These are phyloP conservation scores for Lepidothrix coronata DNA, from an alignment of 2,113 vertebrate species.

Conservation along the genomic window DNA sequence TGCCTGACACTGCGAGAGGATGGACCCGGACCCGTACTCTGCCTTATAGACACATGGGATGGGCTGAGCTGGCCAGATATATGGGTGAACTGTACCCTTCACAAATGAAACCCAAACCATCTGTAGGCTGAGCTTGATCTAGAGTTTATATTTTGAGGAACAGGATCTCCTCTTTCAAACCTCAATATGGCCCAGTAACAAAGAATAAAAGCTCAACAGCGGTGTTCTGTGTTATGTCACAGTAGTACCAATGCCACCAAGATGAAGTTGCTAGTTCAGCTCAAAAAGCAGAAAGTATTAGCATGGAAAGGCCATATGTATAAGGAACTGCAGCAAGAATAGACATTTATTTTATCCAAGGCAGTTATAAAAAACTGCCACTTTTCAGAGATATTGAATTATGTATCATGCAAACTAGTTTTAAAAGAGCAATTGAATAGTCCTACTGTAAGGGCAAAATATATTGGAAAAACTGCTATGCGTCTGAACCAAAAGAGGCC, in stretches of 20 bases:
- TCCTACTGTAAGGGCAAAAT: constrained; percentile 16
- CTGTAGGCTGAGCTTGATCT: not conserved
- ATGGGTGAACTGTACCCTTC: not conserved
- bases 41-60: not conserved
- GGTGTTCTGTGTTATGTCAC: not conserved
- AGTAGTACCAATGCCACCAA: not conserved
- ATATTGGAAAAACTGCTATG: not conserved
- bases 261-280: not conserved
- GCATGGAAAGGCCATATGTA: not conserved
- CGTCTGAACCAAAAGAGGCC: constrained; percentile 25
- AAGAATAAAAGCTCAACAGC: not conserved
- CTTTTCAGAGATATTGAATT: constrained; percentile 11
- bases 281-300: not conserved
- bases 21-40: rapidly evolving
- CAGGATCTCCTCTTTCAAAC: not conserved
- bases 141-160: not conserved
- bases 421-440: constrained; percentile 24
- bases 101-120: not conserved
- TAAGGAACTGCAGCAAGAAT: not conserved
- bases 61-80: not conserved
- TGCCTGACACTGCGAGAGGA: not conserved
- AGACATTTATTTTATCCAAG: not conserved
- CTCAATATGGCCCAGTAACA: not conserved
- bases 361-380: not conserved
- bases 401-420: constrained; percentile 31